Conservation (phyloP, 2,888 invertebrate species). For the Zaprionus bogoriensis region DNA sequence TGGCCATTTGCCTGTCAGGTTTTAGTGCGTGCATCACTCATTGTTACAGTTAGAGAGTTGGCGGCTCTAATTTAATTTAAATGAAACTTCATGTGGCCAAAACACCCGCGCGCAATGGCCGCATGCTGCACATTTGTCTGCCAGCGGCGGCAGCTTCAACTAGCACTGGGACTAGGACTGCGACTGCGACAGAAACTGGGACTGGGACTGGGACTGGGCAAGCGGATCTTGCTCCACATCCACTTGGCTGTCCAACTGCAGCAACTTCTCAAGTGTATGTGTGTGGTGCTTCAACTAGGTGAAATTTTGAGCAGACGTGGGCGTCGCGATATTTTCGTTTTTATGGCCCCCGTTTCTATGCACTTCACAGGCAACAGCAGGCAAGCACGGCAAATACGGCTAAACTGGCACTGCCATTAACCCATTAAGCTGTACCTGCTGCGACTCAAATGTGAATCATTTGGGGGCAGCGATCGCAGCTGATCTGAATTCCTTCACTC, state of each 20-base stretch:
- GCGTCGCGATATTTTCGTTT: constrained; percentile 68
- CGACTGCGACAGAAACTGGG: no score
- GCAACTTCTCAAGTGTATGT: constrained; percentile 50
- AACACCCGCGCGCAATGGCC: constrained; percentile 62
- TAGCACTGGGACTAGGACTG: constrained; percentile 7
- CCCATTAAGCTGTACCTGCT: constrained; percentile 41
- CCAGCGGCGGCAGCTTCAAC: constrained; percentile 42
- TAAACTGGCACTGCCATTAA: constrained; percentile 46
- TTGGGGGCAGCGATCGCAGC: neutral
- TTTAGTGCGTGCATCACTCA: constrained; percentile 75
- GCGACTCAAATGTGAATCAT: neutral
- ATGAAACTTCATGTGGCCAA: constrained; percentile 55
- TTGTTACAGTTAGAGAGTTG: constrained; percentile 77
- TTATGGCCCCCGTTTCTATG: constrained; percentile 53
- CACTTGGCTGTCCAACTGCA: constrained; percentile 40
- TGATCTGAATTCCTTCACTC: neutral
- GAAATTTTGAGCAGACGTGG: constrained; percentile 65
- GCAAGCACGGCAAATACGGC: constrained; percentile 25
- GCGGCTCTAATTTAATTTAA: constrained; percentile 76
- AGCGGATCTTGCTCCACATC: constrained; percentile 66
- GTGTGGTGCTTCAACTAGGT: constrained; percentile 53
- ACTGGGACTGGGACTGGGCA: constrained; percentile 27
- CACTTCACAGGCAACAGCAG: constrained; percentile 43
- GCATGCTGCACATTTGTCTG: constrained; percentile 59
- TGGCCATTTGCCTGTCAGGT: constrained; percentile 57